Evolutionary conservation across 2,888 invertebrate species (phyloP).

Genomic region (Colostygia pectinataria): DNA sequence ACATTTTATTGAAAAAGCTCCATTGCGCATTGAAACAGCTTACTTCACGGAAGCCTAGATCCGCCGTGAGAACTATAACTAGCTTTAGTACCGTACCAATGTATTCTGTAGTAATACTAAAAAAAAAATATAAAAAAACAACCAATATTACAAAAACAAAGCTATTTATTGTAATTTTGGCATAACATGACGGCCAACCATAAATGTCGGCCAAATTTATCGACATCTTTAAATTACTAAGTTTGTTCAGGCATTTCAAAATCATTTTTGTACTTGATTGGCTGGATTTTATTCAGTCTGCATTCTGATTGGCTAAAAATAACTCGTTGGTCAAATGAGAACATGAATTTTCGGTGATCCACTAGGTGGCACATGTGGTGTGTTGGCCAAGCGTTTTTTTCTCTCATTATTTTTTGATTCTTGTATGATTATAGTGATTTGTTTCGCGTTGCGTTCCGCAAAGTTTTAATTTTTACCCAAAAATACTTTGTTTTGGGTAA

Average conservation of each 20-base stretch:
- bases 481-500: slow-evolving; percentile 70
- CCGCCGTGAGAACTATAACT: no score
- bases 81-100: no score
- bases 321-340: slow-evolving; percentile 39
- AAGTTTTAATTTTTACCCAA: slow-evolving; percentile 55
- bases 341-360: slow-evolving; percentile 61
- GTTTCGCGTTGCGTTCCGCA: slow-evolving; percentile 65
- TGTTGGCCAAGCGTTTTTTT: slow-evolving; percentile 72
- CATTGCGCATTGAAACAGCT: no score
- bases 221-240: slow-evolving; percentile 47
- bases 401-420: slow-evolving; percentile 65
- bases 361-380: slow-evolving; percentile 50
- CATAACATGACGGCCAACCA: slow-evolving; percentile 34
- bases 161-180: slow-evolving; percentile 48
- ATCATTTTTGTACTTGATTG: slow-evolving; percentile 36
- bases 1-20: no score
- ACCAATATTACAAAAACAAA: no score
- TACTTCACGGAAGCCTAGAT: no score
- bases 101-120: no score
- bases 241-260: slow-evolving; percentile 56
- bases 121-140: no score
- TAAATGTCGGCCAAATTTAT: slow-evolving; percentile 54
- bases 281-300: not conserved
- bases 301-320: slow-evolving; percentile 39
- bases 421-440: slow-evolving; percentile 55